Percentiles rank a stretch among this genome's conserved stretches.
Conservation (phyloP, 2,888 invertebrate genomes). For the Cerceris ruficornis region DNA sequence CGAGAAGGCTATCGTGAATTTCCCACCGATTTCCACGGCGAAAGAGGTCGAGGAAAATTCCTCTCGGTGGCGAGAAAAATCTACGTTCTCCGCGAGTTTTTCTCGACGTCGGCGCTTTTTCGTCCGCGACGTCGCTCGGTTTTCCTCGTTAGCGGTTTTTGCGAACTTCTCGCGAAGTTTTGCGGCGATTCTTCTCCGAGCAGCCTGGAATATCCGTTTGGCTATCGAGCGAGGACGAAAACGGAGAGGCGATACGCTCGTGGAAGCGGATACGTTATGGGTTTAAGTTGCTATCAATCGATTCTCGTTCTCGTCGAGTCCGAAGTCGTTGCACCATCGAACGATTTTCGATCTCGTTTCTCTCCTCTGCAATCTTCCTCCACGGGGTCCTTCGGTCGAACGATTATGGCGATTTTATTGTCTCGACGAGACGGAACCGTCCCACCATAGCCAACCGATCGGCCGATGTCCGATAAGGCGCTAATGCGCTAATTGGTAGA, state of each 20-base stretch:
- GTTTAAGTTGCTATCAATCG: constrained; percentile 42
- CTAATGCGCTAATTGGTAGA: constrained; percentile 73
- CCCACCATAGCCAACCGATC: constrained; percentile 28
- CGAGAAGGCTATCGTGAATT: background rate
- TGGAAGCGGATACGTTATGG: background rate
- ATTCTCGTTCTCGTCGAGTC: constrained; percentile 23
- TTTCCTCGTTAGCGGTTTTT: no score
- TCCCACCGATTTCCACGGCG: background rate
- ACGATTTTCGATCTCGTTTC: constrained; percentile 22
- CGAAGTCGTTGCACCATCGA: constrained; percentile 14
- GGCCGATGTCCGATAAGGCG: constrained; percentile 69
- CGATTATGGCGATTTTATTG: constrained; percentile 63
- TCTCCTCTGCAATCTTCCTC: background rate
- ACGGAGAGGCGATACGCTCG: background rate
- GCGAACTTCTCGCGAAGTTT: no score
- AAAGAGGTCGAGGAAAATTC: no score
- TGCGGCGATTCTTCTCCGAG: no score
- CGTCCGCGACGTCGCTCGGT: no score
- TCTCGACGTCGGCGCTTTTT: no score
- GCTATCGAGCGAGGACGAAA: background rate
- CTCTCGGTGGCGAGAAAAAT: no score
- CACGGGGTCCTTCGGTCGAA: background rate
- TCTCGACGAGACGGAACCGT: constrained; percentile 51
- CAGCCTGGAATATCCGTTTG: no score
- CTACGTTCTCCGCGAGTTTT: no score